A percentile compares a stretch with the other conserved stretches of the same genome.
Evolutionary conservation across 2,888 invertebrate genomes (phyloP).

Genomic region (Pocota personata): DNA sequence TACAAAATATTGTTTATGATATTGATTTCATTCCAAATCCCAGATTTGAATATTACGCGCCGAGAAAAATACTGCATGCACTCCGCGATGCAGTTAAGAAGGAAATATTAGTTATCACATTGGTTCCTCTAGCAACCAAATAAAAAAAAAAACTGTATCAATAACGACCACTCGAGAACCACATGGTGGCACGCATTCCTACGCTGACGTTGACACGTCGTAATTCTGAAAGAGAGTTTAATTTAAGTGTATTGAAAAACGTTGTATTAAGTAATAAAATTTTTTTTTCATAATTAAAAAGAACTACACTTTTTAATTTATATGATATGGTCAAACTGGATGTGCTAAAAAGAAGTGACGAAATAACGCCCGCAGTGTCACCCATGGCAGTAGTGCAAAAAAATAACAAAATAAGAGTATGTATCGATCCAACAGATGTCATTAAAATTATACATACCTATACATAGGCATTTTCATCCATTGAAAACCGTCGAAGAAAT

Average conservation of each 20-base stretch:
- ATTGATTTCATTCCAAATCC: conserved; percentile 30
- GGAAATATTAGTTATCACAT: too few relatives aligned
- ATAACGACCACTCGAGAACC: too few relatives aligned
- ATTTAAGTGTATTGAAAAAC: too few relatives aligned
- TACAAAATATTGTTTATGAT: background rate
- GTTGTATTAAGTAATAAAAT: too few relatives aligned
- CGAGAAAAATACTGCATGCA: conserved; percentile 58
- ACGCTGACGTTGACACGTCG: too few relatives aligned
- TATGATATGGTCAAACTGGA: too few relatives aligned
- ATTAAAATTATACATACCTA: conserved; percentile 58
- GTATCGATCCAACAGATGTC: conserved; percentile 52
- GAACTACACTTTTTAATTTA: too few relatives aligned
- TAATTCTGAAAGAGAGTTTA: too few relatives aligned
- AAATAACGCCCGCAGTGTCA: conserved; percentile 37
- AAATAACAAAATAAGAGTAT: conserved; percentile 43
- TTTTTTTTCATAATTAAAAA: too few relatives aligned
- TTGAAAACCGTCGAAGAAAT: conserved; percentile 66
- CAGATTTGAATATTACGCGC: conserved; percentile 56
- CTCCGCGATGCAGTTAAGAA: conserved; percentile 53
- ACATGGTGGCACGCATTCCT: too few relatives aligned
- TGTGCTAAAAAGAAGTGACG: conserved; percentile 56
- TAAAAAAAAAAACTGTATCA: too few relatives aligned
- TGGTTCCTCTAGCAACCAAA: too few relatives aligned
- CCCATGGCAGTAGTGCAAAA: conserved; percentile 60
- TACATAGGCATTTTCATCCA: conserved; percentile 63